Evolutionary conservation across 2,888 invertebrate species (phyloP), one percentile per base, ranked within the genome.

Genomic region (Cerastis leucographa): DNA sequence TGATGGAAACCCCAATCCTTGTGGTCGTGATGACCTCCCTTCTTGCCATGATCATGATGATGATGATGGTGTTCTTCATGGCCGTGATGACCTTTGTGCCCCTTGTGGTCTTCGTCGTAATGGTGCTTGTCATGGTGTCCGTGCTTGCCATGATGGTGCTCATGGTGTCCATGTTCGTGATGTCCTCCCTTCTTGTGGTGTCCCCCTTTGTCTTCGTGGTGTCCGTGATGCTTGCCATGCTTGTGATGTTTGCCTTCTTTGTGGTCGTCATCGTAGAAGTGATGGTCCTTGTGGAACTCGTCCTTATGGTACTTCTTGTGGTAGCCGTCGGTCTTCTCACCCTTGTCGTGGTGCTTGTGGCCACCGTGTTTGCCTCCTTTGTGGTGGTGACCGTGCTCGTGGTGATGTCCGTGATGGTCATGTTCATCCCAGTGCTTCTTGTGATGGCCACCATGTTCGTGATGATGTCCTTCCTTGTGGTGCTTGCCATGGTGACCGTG

Each of bases 281-380:
- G 96, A 82, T 96, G 96, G 83, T 96, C 96, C 90, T 96, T 96
- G 85, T 96, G 95, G 94, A 93, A 96, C 90, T 93, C 91, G 80
- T 96, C 96, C 89, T 96, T 96, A 74, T 96, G 96, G 89, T 95
- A 95, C 78, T 96, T 96, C 93, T 96, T 96, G 91, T 96, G 96
- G 90, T 92, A 96, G 17, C 96, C 96, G 71, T 96, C 96, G 84
- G 93, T 93, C 78, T 96, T 91, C 76, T 96, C 96, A 71, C 96
- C 96, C 81, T 96, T 96, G 64, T 96, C 95, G 80, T 96, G 96
- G 66, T 96, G 96, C 73, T 96, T 93, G 74, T 96, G 93, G 73
- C 95, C 95, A 9, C 96, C 96, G 72, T 96, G 96, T 79, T 96
- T 96, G 73, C 92, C 96, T 1, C 96, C 96, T 81, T 96, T 96